Conservation (phyloP, 2,797 vertebrate genomes). For the Myotis daubentonii region DNA sequence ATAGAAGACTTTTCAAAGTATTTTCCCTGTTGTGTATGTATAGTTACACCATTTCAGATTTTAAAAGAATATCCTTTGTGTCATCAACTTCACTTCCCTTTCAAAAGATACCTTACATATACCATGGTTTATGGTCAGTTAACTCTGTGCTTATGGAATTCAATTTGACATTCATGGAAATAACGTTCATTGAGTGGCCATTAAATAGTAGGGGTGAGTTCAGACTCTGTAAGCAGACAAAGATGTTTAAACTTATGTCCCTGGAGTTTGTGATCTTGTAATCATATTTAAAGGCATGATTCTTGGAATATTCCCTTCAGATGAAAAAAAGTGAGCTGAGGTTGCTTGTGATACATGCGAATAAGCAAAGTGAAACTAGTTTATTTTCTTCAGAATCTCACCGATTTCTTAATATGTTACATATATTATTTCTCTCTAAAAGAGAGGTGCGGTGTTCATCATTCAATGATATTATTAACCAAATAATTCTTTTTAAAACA, state of each 20-base stretch:
- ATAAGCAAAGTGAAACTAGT: neutral
- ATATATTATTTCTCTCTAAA: neutral
- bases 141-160: neutral
- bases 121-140: neutral
- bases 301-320: neutral
- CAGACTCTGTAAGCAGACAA: neutral
- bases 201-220: neutral
- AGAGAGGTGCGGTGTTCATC: neutral
- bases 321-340: neutral
- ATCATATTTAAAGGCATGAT: neutral
- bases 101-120: neutral
- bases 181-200: neutral
- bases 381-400: slow-evolving; percentile 14
- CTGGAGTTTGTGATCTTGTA: neutral
- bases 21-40: neutral
- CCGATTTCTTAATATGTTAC: neutral
- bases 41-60: neutral
- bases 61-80: neutral
- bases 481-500: slow-evolving; percentile 9
- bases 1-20: neutral
- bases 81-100: neutral
- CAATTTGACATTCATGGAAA: neutral
- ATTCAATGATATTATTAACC: neutral
- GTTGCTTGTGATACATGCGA: neutral
- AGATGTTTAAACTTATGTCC: neutral